Conservation (phyloP, 2,888 invertebrate species). For the Heliconius charithonia region DNA sequence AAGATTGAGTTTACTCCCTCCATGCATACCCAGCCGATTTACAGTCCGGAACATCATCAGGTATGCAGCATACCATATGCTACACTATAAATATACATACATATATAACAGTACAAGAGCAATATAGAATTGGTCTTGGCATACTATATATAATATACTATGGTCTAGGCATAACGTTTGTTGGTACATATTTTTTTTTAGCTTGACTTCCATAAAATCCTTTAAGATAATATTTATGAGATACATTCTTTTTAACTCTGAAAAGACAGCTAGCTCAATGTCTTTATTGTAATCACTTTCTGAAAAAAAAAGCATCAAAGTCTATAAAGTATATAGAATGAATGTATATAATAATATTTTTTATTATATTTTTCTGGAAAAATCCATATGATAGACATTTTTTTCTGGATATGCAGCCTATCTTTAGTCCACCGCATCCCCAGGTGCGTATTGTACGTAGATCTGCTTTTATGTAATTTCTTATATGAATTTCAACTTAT, state of each 20-base stretch:
- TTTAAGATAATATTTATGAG: too few relatives aligned
- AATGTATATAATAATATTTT: too few relatives aligned
- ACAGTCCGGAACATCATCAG: conserved; percentile 6
- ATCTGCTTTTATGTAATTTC: too few relatives aligned
- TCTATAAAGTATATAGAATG: too few relatives aligned
- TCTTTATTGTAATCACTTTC: too few relatives aligned
- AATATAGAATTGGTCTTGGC: neutral
- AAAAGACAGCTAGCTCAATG: too few relatives aligned
- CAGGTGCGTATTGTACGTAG: neutral
- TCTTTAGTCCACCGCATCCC: conserved; percentile 5
- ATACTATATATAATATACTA: too few relatives aligned
- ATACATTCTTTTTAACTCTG: too few relatives aligned
- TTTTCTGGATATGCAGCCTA: conserved; percentile 19
- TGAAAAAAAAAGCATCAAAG: too few relatives aligned
- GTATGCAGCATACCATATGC: neutral
- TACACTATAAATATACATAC: neutral
- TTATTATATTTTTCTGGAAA: too few relatives aligned
- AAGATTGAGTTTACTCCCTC: conserved; percentile 1
- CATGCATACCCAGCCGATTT: conserved; percentile 13
- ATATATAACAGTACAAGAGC: neutral
- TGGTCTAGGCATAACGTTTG: neutral
- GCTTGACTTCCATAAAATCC: neutral
- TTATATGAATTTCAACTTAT: neutral
- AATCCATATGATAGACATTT: neutral
- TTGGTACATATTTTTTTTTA: neutral